Conservation (phyloP, 2,888 invertebrate genomes). For the Arge pagana region DNA sequence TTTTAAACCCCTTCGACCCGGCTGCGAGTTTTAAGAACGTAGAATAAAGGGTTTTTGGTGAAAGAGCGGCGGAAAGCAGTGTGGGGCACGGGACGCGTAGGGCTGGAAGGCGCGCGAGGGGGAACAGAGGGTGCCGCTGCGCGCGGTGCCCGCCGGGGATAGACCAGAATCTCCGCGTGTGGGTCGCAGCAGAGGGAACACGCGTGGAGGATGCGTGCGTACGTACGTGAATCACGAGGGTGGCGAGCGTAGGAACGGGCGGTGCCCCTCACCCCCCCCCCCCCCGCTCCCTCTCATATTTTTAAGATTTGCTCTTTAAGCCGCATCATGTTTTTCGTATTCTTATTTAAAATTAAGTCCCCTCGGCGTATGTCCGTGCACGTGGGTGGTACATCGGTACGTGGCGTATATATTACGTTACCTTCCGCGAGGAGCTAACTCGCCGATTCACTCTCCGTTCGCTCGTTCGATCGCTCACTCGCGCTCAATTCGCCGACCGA, state of each 20-base stretch:
- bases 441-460: background rate
- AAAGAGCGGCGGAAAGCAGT: slow-evolving; percentile 36
- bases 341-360: slow-evolving; percentile 23
- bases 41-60: slow-evolving; percentile 54
- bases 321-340: slow-evolving; percentile 49
- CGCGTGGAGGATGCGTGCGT: slow-evolving; percentile 29
- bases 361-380: slow-evolving; percentile 19
- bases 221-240: no score
- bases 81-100: slow-evolving; percentile 26
- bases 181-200: slow-evolving; percentile 23
- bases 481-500: no score
- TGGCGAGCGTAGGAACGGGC: no score
- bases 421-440: slow-evolving; percentile 10
- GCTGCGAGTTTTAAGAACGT: slow-evolving; percentile 50
- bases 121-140: slow-evolving; percentile 23
- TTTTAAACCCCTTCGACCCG: slow-evolving; percentile 47
- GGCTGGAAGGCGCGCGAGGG: slow-evolving; percentile 36
- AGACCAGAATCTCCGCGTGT: no score
- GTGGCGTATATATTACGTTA: slow-evolving; percentile 15
- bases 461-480: no score
- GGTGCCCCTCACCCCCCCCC: slow-evolving; percentile 20
- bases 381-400: slow-evolving; percentile 26
- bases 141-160: no score
- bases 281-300: slow-evolving; percentile 47
- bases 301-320: slow-evolving; percentile 56